These are phyloP conservation scores for Balaeniceps rex DNA, from an alignment of 2,113 vertebrate species.

Conservation along the genomic window DNA sequence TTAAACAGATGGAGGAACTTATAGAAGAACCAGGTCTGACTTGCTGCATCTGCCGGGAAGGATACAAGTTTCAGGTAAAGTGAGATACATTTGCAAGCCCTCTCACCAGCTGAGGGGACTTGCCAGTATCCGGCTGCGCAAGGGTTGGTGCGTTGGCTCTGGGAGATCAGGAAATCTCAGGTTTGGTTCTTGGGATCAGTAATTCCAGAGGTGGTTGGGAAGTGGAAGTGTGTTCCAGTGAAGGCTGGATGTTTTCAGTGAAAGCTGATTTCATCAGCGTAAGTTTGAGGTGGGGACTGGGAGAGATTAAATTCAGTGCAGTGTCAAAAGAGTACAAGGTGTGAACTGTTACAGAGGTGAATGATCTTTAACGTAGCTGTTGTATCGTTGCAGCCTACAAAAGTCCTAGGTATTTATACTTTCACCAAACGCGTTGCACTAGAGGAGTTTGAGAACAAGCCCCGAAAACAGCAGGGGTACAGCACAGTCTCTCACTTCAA, in stretches of 20 bases:
- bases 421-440: conserved; percentile 96
- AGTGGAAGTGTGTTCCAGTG: not conserved
- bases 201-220: not conserved
- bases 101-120: not conserved
- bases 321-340: not conserved
- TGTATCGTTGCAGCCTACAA: conserved; percentile 82
- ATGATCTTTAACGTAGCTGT: not conserved
- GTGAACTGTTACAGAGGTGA: not conserved
- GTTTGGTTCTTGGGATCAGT: not conserved
- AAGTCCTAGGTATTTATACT: conserved; percentile 97
- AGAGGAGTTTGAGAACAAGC: conserved; percentile 96
- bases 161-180: not conserved
- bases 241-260: not conserved
- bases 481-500: conserved; percentile 99
- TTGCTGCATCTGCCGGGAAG: conserved; percentile 97
- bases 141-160: not conserved
- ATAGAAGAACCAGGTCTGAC: conserved; percentile 98
- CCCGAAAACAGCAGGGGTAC: conserved; percentile 97
- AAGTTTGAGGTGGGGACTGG: not conserved
- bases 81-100: not conserved
- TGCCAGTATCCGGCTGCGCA: not conserved
- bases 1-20: conserved; percentile 99
- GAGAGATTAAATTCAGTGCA: not conserved
- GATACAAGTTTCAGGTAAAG: conserved; percentile 96
- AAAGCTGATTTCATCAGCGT: not conserved